These are phyloP conservation scores for Poeciliopsis paucimaculata DNA, from an alignment of 2,797 vertebrate genomes.

Conservation along the genomic window DNA sequence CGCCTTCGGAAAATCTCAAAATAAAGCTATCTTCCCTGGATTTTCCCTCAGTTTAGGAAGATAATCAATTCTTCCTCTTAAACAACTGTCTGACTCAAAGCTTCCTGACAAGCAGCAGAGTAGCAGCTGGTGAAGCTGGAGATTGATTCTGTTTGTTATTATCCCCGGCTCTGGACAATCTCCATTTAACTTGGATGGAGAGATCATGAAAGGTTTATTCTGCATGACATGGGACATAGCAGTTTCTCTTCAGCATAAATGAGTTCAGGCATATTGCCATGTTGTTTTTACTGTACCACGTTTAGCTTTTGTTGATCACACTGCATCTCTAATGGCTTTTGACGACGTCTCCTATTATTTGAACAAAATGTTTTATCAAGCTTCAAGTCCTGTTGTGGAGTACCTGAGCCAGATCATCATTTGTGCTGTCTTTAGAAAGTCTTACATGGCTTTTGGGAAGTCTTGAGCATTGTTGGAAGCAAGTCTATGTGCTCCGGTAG, in stretches of 20 bases:
- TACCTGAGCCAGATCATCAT: conserved; percentile 69
- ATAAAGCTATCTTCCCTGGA: conserved; percentile 22
- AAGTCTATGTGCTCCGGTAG: conserved; percentile 90
- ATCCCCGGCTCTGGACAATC: conserved; percentile 45
- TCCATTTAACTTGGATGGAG: conserved; percentile 39
- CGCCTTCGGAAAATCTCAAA: conserved; percentile 22
- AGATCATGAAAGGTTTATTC: conserved; percentile 44
- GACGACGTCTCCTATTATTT: conserved; percentile 10
- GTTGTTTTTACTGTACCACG: conserved; percentile 3
- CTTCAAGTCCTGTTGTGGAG: conserved; percentile 51
- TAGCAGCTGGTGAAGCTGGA: conserved; percentile 45
- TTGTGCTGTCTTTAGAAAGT: conserved; percentile 50
- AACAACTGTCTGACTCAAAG: conserved; percentile 25
- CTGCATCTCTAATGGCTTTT: conserved; percentile 13
- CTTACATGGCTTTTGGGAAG: conserved; percentile 58
- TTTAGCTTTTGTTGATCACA: conserved; percentile 16
- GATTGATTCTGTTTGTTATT: conserved; percentile 36
- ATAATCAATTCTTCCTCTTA: conserved; percentile 36
- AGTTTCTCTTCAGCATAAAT: conserved; percentile 35
- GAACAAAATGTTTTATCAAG: conserved; percentile 37
- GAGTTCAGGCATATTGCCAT: conserved; percentile 21
- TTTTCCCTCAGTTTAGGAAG: conserved; percentile 21
- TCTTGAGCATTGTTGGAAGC: conserved; percentile 46
- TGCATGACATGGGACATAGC: conserved; percentile 39
- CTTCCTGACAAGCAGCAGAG: conserved; percentile 23